These are phyloP conservation scores for Cataglyphis cursor DNA, from an alignment of 2,888 invertebrate genomes.

Conservation along the genomic window DNA sequence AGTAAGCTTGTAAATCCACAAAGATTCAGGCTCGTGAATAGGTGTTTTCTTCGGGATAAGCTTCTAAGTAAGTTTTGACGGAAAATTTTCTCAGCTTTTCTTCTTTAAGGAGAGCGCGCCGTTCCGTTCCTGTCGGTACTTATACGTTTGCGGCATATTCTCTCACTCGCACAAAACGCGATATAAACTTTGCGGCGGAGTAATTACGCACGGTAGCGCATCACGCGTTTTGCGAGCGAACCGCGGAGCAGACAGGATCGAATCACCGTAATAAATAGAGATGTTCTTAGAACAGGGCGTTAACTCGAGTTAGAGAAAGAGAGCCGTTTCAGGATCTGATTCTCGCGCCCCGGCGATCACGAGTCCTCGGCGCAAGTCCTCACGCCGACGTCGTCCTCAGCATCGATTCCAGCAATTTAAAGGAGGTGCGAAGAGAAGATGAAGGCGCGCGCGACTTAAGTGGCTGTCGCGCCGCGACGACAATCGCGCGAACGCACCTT, in stretches of 20 bases:
- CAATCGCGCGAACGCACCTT: constrained; percentile 78
- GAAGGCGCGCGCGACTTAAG: constrained; percentile 62
- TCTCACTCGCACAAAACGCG: constrained; percentile 67
- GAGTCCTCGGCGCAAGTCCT: constrained; percentile 16
- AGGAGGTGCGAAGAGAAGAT: constrained; percentile 42
- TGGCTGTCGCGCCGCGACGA: constrained; percentile 73
- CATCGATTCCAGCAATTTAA: constrained; percentile 68
- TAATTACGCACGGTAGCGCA: constrained; percentile 70
- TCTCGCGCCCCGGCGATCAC: not conserved
- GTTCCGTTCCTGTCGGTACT: constrained; percentile 32
- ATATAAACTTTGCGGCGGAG: constrained; percentile 61
- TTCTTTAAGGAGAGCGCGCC: constrained; percentile 38
- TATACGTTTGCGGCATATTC: constrained; percentile 43
- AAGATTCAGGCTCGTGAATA: constrained; percentile 73
- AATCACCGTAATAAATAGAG: constrained; percentile 6
- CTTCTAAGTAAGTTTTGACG: constrained; percentile 66
- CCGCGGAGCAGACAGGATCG: not conserved
- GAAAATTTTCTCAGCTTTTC: constrained; percentile 64
- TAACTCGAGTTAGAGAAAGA: not conserved
- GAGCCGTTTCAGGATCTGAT: not conserved
- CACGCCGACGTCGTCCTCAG: constrained; percentile 40
- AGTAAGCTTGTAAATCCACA: constrained; percentile 78
- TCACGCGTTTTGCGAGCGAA: constrained; percentile 49
- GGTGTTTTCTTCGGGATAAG: constrained; percentile 68
- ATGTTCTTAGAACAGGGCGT: constrained; percentile 5